Evolutionary conservation across 2,797 vertebrate species (phyloP).

Genomic region (Lutjanus argentimaculatus): DNA sequence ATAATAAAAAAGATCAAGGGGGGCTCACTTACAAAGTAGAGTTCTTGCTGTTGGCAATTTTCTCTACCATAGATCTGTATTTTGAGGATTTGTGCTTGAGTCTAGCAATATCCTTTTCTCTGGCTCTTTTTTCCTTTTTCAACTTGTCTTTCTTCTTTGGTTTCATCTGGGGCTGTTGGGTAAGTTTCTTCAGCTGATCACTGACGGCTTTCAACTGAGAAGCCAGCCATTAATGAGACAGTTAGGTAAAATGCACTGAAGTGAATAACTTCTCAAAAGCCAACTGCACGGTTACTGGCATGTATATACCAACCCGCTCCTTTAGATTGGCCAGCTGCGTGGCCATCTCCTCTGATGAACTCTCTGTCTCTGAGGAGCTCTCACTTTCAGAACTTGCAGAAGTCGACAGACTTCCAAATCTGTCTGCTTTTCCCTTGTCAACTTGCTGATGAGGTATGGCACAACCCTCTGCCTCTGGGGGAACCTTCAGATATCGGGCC

Average conservation of each 20-base stretch:
- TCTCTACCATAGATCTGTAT: conserved; percentile 71
- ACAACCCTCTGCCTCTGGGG: conserved; percentile 79
- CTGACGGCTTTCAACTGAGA: conserved; percentile 89
- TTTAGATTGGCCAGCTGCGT: conserved; percentile 85
- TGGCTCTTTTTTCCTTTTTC: conserved; percentile 83
- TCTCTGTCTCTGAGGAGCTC: conserved; percentile 84
- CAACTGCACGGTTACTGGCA: background rate
- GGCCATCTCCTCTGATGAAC: conserved; percentile 80
- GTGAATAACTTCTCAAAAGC: conserved; percentile 5
- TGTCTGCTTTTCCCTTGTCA: conserved; percentile 64
- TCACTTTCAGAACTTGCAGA: conserved; percentile 80
- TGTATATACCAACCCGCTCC: conserved; percentile 85
- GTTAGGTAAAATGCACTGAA: conserved; percentile 13
- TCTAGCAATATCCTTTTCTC: conserved; percentile 74
- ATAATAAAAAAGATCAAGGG: background rate
- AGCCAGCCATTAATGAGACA: conserved; percentile 38
- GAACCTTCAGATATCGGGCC: conserved; percentile 88
- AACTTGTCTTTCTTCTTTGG: conserved; percentile 87
- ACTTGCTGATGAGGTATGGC: conserved; percentile 36
- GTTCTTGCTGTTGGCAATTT: conserved; percentile 82
- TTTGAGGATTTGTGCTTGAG: conserved; percentile 82
- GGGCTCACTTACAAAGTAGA: conserved; percentile 83
- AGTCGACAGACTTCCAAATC: conserved; percentile 74
- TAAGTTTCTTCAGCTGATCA: conserved; percentile 88
- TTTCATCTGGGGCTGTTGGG: conserved; percentile 84